Conservation (phyloP, 2,113 vertebrate genomes). For the Myotis brandtii region DNA sequence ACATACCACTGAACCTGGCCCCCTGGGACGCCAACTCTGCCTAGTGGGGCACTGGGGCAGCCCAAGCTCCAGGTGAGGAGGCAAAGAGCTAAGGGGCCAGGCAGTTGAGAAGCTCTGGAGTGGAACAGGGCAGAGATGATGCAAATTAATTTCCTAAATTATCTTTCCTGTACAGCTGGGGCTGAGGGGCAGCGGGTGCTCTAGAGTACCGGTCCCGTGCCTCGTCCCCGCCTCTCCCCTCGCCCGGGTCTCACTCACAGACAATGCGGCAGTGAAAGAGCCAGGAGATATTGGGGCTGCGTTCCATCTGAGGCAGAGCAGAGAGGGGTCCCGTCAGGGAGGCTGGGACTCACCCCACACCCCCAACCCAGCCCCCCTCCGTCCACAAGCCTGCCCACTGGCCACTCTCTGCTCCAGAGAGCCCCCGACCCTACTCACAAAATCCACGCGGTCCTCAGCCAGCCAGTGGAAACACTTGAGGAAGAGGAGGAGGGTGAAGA, state of each 20-base stretch:
- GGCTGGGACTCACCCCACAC: background rate
- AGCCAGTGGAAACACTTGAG: slow-evolving; percentile 99
- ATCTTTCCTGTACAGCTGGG: slow-evolving; percentile 77
- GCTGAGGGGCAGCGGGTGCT: background rate
- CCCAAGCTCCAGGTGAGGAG: slow-evolving; percentile 51
- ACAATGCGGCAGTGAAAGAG: slow-evolving; percentile 96
- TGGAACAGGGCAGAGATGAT: slow-evolving; percentile 72
- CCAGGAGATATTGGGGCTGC: slow-evolving; percentile 98
- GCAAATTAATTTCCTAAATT: slow-evolving; percentile 80
- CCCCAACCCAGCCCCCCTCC: background rate
- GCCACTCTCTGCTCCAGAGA: background rate
- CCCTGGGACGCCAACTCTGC: slow-evolving; percentile 20
- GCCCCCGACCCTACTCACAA: slow-evolving; percentile 88
- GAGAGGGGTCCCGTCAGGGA: background rate
- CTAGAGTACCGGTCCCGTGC: background rate
- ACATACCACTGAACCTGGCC: background rate
- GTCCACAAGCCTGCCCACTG: background rate
- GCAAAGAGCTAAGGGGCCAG: slow-evolving; percentile 10
- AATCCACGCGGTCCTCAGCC: slow-evolving; percentile 97
- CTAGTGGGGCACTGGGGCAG: background rate
- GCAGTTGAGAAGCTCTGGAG: slow-evolving; percentile 63
- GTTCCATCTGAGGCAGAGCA: slow-evolving; percentile 92
- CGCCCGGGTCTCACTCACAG: slow-evolving; percentile 89
- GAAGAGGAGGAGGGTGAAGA: slow-evolving; percentile 98
- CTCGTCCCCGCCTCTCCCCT: background rate